These are phyloP conservation scores for Dexiosoma caninum DNA, from an alignment of 2,888 invertebrate species.

Conservation along the genomic window DNA sequence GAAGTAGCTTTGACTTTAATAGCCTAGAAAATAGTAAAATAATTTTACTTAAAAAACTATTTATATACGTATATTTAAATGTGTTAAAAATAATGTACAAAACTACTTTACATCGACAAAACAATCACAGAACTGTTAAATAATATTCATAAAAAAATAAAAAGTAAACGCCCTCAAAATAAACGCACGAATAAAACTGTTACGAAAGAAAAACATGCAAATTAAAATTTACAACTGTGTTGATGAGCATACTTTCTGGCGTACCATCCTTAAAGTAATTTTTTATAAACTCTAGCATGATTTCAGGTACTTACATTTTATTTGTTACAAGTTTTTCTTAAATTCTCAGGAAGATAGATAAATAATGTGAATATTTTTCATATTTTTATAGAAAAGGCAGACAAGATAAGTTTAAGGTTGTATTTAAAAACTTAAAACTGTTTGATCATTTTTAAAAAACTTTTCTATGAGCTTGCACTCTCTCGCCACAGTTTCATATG, in stretches of 20 bases:
- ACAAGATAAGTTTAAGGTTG: no score
- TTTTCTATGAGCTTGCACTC: neutral
- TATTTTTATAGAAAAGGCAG: no score
- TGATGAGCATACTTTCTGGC: neutral
- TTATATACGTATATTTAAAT: conserved; percentile 38
- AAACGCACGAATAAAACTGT: neutral
- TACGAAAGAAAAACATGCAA: conserved; percentile 2
- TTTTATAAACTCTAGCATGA: conserved; percentile 15
- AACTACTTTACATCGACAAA: conserved; percentile 30
- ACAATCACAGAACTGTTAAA: conserved; percentile 33
- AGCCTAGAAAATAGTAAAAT: no score
- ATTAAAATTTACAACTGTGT: neutral
- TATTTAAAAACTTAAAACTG: no score
- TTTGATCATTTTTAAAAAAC: no score
- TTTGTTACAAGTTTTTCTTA: no score
- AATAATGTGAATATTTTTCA: neutral
- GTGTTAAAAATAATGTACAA: neutral
- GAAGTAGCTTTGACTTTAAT: no score
- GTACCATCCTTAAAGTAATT: neutral
- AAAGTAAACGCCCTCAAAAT: conserved; percentile 24
- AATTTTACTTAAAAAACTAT: no score
- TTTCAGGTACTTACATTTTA: conserved; percentile 14
- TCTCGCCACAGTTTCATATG: neutral
- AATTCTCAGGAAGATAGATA: neutral
- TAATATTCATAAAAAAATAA: conserved; percentile 12